Percentiles rank a stretch among this genome's conserved stretches.
phyloP scores from a whole-genome alignment of 2,797 vertebrate species.

The Cirrhinus molitorella region DNA sequence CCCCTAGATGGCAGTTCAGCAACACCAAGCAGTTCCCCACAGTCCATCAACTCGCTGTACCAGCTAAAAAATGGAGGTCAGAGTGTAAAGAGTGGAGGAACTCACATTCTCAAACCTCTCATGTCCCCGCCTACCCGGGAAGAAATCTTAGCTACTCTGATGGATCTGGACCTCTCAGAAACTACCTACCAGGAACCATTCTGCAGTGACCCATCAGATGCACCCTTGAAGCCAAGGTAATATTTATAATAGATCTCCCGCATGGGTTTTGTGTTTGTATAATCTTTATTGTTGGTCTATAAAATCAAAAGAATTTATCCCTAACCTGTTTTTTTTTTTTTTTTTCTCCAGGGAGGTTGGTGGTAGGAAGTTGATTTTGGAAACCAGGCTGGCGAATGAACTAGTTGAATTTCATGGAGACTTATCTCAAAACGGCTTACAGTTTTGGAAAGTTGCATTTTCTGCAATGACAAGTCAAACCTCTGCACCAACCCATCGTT shows the following conservation, averaged over 20 bases:
- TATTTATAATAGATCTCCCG: neutral
- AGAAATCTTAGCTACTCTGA: constrained; percentile 92
- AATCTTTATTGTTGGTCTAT: neutral
- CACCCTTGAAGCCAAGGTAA: constrained; percentile 94
- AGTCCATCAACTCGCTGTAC: constrained; percentile 90
- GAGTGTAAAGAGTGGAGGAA: constrained; percentile 82
- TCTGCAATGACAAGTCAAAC: constrained; percentile 90
- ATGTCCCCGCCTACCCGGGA: constrained; percentile 98
- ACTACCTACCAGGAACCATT: constrained; percentile 94
- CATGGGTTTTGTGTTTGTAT: neutral
- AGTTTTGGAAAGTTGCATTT: constrained; percentile 96
- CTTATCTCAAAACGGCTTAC: constrained; percentile 90
- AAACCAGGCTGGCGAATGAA: constrained; percentile 88
- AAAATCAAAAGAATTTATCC: neutral
- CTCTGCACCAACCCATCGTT: constrained; percentile 74
- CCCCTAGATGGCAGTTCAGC: constrained; percentile 83
- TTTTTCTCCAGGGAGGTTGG: constrained; percentile 86
- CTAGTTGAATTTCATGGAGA: constrained; percentile 92
- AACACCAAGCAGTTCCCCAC: constrained; percentile 93
- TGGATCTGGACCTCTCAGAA: constrained; percentile 93
- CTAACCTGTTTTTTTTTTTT: neutral
- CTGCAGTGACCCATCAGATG: constrained; percentile 95
- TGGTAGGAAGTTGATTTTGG: constrained; percentile 88
- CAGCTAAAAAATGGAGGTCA: constrained; percentile 88
- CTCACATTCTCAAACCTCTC: constrained; percentile 93